Evolutionary conservation across 2,797 vertebrate species (phyloP).

Genomic region (Leptatherina wallacei): DNA sequence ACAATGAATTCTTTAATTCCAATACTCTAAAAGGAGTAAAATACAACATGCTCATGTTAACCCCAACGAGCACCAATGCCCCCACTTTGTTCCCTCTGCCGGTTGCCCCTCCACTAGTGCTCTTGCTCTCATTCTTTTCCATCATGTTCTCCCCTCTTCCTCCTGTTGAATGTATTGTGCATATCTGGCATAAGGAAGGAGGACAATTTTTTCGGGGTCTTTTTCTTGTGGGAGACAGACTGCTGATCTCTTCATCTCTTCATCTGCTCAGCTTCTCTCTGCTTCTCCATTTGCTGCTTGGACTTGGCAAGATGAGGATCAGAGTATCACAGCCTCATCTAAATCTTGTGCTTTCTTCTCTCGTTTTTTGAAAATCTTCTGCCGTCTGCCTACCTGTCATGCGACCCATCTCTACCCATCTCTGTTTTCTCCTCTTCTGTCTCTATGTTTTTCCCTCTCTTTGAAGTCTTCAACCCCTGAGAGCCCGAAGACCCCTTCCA

Average conservation of each 20-base stretch:
- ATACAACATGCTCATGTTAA: conserved; percentile 40
- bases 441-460: conserved; percentile 83
- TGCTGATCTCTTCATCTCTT: conserved; percentile 66
- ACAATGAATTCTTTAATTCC: conserved; percentile 48
- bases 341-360: conserved; percentile 68
- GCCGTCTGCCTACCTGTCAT: conserved; percentile 68
- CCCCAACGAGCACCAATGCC: conserved; percentile 65
- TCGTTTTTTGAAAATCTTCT: conserved; percentile 61
- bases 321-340: conserved; percentile 55
- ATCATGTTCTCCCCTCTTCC: conserved; percentile 59
- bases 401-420: conserved; percentile 82
- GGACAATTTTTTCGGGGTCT: conserved; percentile 65
- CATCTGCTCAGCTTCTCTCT: conserved; percentile 72
- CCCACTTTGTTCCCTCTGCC: conserved; percentile 76
- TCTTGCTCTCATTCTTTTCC: conserved; percentile 76
- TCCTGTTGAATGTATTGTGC: conserved; percentile 82
- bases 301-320: conserved; percentile 75
- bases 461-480: conserved; percentile 85
- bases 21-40: conserved; percentile 47
- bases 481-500: conserved; percentile 84
- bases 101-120: conserved; percentile 69
- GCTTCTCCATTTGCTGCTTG: conserved; percentile 80
- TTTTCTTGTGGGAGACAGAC: conserved; percentile 63
- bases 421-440: conserved; percentile 85
- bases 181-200: conserved; percentile 68